Evolutionary conservation across 2,888 invertebrate species (phyloP), one percentile per base, ranked within the genome.

Genomic region (Strigamia transsilvanica): DNA sequence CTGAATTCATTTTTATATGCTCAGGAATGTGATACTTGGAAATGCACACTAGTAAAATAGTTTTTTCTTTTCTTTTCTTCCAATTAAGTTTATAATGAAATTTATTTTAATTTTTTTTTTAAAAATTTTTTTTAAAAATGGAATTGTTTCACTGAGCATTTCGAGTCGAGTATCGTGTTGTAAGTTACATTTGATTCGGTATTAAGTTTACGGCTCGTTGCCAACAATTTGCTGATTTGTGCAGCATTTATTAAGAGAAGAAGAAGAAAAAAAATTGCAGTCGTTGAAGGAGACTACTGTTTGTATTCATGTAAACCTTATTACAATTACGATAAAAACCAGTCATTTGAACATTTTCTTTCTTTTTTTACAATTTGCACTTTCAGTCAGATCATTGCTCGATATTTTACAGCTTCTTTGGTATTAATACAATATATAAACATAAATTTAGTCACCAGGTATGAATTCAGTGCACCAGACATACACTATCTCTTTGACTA

Each of bases 241-340:
- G 66, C 23, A 27, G 23, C 7, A 23, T 21, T 66, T 66, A 18
- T 42, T 27, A 27, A 10, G 23, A n/a, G n/a, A n/a, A n/a, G n/a
- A n/a, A n/a, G n/a, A n/a, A n/a, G 13, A 66, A 73, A 32, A 73
- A 73, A 73, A 73, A 15, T 27, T 73, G 27, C 23, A 27, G 73
- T 32, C 12, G 73, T 73, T 32, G 13, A 13, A 73, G 73, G 73
- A 73, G 73, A 73, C 27, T 32, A 73, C 23, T 73, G 73, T 73
- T 73, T 73, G 73, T 73, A 73, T 73, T 73, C 73, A 73, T 73
- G 73, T 73, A 73, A 73, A 32, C 27, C 73, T 73, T 73, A 73
- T 73, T 73, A 73, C 73, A 73, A 73, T 73, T 73, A 73, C 73
- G 73, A 73, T 73, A 73, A 73, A 73, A 73, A 73, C 27, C 56